phyloP scores from a whole-genome alignment of 2,797 vertebrate genomes.

The Platalea minor region DNA sequence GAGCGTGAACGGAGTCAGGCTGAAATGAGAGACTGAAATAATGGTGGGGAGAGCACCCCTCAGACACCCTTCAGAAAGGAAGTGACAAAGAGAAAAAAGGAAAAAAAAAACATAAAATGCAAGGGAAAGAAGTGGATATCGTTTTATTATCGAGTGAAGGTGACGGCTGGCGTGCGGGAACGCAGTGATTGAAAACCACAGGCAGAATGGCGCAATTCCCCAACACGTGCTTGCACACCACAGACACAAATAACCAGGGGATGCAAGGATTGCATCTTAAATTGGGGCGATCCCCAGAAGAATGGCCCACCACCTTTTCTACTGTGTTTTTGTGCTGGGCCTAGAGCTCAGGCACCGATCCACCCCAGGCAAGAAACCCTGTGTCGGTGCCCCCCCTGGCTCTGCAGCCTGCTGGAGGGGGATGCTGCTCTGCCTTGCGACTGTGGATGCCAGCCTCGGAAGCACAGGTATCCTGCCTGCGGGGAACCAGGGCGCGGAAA shows the following conservation, averaged over 20 bases:
- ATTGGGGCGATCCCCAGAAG: neutral
- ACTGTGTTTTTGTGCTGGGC: neutral
- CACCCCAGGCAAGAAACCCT: neutral
- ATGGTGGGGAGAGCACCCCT: neutral
- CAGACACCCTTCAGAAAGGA: slow-evolving; percentile 2
- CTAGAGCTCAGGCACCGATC: neutral
- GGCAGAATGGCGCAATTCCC: neutral
- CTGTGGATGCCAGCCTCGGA: neutral
- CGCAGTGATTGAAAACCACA: neutral
- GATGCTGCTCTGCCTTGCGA: neutral
- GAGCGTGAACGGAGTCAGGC: neutral
- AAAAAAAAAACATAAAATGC: neutral
- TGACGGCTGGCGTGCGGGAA: neutral
- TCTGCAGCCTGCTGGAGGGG: neutral
- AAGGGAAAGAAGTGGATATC: neutral
- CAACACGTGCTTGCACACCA: neutral
- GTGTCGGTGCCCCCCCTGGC: neutral
- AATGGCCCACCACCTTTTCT: neutral
- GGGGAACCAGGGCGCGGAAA: neutral
- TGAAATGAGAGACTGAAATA: neutral
- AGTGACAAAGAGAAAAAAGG: neutral
- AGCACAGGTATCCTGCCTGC: neutral
- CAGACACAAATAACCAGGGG: neutral
- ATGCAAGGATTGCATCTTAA: neutral
- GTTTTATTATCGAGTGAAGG: neutral